Evolutionary conservation across 2,888 invertebrate species (phyloP), one percentile per base, ranked within the genome.

Genomic region (Amaurobius ferox): DNA sequence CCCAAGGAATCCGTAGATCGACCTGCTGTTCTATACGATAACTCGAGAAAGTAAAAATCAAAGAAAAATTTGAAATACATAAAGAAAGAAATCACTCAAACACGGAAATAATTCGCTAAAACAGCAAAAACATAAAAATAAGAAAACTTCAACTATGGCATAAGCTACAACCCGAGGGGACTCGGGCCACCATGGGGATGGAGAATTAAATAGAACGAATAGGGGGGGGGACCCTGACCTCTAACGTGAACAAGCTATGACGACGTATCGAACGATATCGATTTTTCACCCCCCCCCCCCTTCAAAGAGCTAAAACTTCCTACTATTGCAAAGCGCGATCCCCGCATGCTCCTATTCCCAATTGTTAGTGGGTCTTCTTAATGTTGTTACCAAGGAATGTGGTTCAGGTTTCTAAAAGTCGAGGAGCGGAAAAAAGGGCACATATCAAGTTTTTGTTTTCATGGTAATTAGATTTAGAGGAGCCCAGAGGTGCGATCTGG

Each of bases 191-290:
- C 30, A 30, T 61, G 35, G 81, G 64, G 44, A 23, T 32, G 32
- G 72, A 68, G 73, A 73, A 78, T 78, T 78, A 79, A 85, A 77
- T 77, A 77, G 76, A 77, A 77, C 39, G 28, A 39, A 26, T 19
- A 16, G 64, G 55, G 64, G 40, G 35, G 7, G 40, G 39, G 39
- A 61, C 67, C 30, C 6, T 78, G 85, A 85, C 85, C 85, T 85
- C 73, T 79, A 78, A 85, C 73, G 78, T 19, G 85, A 68, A 72
- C 78, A 78, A 73, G 72, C 85, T 78, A 78, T 85, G 85, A 85
- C 78, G 85, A 79, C 73, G 78, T 78, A 85, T 85, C 85, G 85
- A 85, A 79, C 85, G 85, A 44, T 85, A 85, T 85, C 67, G 85
- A 85, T 85, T 85, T 77, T 74, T 64, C 64, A 48, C 28, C 30